Conservation (phyloP, 2,797 vertebrate species). For the Peromyscus melanophrys region DNA sequence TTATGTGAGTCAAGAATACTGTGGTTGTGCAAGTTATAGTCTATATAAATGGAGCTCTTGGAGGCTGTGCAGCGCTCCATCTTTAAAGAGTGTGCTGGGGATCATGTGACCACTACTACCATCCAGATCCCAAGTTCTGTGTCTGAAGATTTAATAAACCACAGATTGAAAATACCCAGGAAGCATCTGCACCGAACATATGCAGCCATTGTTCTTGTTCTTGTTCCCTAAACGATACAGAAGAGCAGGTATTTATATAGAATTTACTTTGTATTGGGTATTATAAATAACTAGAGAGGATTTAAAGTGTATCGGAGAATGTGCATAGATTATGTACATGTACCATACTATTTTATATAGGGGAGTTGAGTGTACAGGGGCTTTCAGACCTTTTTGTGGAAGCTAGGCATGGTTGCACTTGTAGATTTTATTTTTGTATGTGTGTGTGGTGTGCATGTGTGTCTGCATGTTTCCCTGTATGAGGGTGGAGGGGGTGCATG, state of each 20-base stretch:
- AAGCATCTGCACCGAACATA: background rate
- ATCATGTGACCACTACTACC: background rate
- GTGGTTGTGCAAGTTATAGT: background rate
- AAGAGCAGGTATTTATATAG: background rate
- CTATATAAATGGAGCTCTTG: background rate
- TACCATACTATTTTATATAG: background rate
- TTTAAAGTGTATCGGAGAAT: background rate
- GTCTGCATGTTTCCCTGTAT: background rate
- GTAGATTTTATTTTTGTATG: background rate
- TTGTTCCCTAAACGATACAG: background rate
- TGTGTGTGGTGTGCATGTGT: background rate
- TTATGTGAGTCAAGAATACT: background rate
- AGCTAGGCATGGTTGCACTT: background rate
- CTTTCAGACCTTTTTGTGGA: background rate
- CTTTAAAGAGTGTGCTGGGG: background rate
- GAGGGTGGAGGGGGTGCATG: background rate
- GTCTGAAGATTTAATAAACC: background rate
- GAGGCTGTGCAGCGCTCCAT: background rate
- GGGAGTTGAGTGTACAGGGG: background rate
- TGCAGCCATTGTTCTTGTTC: background rate
- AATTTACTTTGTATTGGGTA: background rate
- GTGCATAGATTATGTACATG: background rate
- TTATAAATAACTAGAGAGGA: background rate
- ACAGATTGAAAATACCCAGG: background rate
- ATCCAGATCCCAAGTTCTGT: background rate